phyloP scores from a whole-genome alignment of 2,113 vertebrate genomes.

The Tamias sibiricus region DNA sequence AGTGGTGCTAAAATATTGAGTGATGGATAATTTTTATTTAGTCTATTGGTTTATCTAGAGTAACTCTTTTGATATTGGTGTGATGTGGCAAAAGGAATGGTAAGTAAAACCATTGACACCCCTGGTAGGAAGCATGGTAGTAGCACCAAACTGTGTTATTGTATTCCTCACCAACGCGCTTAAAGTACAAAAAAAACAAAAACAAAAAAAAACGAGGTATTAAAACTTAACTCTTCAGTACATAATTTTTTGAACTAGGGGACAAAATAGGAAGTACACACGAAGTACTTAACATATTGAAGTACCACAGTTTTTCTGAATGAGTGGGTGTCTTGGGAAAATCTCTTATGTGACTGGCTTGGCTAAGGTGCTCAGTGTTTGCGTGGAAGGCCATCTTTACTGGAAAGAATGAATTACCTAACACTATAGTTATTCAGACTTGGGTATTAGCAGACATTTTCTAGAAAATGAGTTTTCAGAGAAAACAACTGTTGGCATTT shows the following conservation, averaged over 20 bases:
- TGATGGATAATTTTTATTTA: not conserved
- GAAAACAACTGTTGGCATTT: not conserved
- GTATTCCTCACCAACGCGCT: not conserved
- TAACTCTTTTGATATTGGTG: not conserved
- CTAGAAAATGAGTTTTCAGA: constrained; percentile 39
- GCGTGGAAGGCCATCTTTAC: not conserved
- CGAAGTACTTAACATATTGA: not conserved
- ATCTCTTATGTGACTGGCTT: not conserved
- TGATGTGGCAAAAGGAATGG: not conserved
- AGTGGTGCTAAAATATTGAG: not conserved
- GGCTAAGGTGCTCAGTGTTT: not conserved
- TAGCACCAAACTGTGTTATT: too few relatives aligned
- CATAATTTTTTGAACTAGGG: not conserved
- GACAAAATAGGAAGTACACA: not conserved
- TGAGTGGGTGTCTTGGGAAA: not conserved
- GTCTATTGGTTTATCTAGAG: not conserved
- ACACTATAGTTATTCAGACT: not conserved
- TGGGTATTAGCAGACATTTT: constrained; percentile 12
- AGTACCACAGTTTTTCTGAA: not conserved
- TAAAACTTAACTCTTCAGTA: not conserved
- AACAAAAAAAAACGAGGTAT: not conserved
- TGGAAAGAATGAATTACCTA: not conserved
- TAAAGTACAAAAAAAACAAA: not conserved
- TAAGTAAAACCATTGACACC: not conserved
- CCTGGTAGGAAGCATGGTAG: too few relatives aligned